Evolutionary conservation across 2,888 invertebrate genomes (phyloP).

Genomic region (Cryptus armator): DNA sequence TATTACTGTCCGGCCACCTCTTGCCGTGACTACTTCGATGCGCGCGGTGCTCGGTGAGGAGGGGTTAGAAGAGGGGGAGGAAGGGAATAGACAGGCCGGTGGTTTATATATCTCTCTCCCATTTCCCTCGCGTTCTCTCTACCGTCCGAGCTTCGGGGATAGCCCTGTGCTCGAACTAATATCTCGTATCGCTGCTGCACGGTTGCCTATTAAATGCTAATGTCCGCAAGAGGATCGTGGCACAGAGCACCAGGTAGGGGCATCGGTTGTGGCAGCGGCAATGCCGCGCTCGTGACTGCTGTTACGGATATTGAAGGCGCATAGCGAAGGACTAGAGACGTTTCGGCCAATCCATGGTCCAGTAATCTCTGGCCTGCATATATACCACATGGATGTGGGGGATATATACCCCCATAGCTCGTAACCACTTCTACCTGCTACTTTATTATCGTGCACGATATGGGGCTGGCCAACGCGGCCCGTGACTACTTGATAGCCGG

Average conservation of each 20-base stretch:
- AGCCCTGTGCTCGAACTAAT: constrained; percentile 38
- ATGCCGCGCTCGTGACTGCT: constrained; percentile 36
- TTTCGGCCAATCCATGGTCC: constrained; percentile 29
- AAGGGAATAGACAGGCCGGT: background rate
- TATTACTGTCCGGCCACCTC: constrained; percentile 26
- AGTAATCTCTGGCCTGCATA: constrained; percentile 36
- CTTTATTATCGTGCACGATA: constrained; percentile 33
- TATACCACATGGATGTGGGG: background rate
- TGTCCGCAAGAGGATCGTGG: constrained; percentile 37
- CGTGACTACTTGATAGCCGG: constrained; percentile 46
- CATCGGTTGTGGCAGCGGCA: constrained; percentile 18
- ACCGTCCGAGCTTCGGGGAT: constrained; percentile 8
- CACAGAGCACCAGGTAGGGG: background rate
- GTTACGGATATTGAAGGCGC: constrained; percentile 6
- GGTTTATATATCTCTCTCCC: constrained; percentile 5
- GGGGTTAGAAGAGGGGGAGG: background rate
- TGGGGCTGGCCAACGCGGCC: constrained; percentile 26
- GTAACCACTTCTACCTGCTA: constrained; percentile 43
- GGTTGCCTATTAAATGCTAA: constrained; percentile 54
- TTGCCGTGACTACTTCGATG: constrained; percentile 26
- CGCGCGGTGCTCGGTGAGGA: background rate
- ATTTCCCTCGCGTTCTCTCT: background rate
- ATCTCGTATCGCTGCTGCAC: constrained; percentile 41
- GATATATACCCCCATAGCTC: background rate
- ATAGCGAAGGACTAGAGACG: constrained; percentile 26